phyloP scores from a whole-genome alignment of 2,888 invertebrate species.

The Nemapogon koenigi region DNA sequence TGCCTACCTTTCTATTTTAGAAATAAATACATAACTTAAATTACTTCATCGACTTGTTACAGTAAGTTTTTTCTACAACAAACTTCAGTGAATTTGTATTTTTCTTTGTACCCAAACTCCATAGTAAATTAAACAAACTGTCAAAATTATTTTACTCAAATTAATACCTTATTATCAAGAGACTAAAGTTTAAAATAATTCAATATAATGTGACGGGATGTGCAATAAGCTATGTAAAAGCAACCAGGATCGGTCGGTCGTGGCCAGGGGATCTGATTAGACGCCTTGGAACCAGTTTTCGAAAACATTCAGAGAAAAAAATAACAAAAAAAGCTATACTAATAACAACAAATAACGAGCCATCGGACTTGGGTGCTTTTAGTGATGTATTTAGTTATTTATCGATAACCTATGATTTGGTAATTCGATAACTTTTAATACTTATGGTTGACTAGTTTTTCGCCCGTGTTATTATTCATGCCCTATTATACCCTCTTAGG shows the following conservation, averaged over 20 bases:
- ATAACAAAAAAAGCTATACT: slow-evolving; percentile 48
- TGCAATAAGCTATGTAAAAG: neutral
- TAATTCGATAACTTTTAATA: no score
- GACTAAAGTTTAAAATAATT: neutral
- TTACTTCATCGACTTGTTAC: no score
- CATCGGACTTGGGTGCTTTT: slow-evolving; percentile 22
- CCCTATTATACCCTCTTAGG: no score
- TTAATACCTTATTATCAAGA: neutral
- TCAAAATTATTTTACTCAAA: no score
- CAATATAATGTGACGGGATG: neutral
- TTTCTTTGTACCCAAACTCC: no score
- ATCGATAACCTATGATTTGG: slow-evolving; percentile 7
- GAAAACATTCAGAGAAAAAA: slow-evolving; percentile 43
- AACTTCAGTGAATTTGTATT: no score
- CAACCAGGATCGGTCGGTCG: slow-evolving; percentile 26
- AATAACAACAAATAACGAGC: slow-evolving; percentile 66
- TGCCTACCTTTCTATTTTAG: no score
- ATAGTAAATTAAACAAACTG: no score
- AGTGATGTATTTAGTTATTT: slow-evolving; percentile 23
- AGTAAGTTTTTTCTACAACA: no score
- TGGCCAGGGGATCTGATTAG: slow-evolving; percentile 59
- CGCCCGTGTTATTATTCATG: no score
- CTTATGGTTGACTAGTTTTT: no score
- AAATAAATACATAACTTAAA: no score
- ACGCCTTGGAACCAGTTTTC: slow-evolving; percentile 42